These are phyloP conservation scores for Lochmaea capreae DNA, from an alignment of 2,888 invertebrate species.

Conservation along the genomic window DNA sequence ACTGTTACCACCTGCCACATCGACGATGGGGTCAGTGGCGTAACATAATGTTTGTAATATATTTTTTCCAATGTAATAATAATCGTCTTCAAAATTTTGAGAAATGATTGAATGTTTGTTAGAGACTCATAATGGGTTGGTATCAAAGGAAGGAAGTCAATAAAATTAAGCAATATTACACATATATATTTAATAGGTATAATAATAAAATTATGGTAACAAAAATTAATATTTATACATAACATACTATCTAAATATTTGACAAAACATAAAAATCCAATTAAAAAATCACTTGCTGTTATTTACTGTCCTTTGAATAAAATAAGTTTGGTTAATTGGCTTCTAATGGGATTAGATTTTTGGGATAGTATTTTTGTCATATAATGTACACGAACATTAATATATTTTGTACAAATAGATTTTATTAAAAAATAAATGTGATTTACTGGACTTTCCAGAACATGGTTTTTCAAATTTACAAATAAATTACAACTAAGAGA, in stretches of 20 bases:
- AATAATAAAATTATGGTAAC: no score
- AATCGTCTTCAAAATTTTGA: no score
- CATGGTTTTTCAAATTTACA: neutral
- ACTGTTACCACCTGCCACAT: neutral
- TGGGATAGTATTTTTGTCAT: neutral
- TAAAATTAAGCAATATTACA: no score
- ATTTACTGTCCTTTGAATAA: neutral
- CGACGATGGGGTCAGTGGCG: neutral
- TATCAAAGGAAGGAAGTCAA: no score
- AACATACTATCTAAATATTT: no score
- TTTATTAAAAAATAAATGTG: constrained; percentile 4
- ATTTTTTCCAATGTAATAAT: no score
- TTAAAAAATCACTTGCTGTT: neutral
- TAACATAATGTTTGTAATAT: neutral
- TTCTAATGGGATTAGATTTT: neutral
- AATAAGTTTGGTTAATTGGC: neutral
- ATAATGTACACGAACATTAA: neutral
- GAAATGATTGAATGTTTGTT: no score
- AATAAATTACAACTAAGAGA: constrained; percentile 1
- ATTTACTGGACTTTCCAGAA: constrained; percentile 1
- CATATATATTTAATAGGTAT: no score
- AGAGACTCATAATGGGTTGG: no score
- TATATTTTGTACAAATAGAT: constrained; percentile 4
- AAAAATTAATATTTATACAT: no score
- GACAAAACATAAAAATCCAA: no score